Evolutionary conservation across 2,797 vertebrate species (phyloP), one percentile per base, ranked within the genome.

Genomic region (Pristis pectinata): DNA sequence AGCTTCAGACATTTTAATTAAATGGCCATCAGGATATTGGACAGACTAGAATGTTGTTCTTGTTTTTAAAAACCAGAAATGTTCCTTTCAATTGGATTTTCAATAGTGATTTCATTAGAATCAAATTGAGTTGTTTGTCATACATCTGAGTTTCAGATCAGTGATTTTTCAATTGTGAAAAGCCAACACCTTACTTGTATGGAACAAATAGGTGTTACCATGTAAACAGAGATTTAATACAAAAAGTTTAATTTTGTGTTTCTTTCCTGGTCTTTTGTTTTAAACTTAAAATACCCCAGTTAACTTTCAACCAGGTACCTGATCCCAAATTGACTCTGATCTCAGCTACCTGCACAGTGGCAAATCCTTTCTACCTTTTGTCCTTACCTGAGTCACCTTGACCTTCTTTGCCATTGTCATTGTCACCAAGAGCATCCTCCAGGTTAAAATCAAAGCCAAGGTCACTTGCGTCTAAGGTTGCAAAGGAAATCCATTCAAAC

Each of bases 401-500:
- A 94, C 70, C 70, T 49, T 67, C 27, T 27, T 53, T 94, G 44
- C 70, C 41, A n/a, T 76, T 56, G 70, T 94, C 70, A 34, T 94
- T 74, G 41, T 94, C 92, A n/a, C 94, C 92, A 56, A 94, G 27
- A 34, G 92, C 92, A 76, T 94, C 92, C 0, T 27, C 24, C 41
- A 94, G 44, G 44, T 94, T 30, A 34, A 89, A 61, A 30, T 89
- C 85, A 89, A 15, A 30, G 24, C 34, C 41, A 93, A 41, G 6
- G 1, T 19, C 70, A 74, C 27, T n/a, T 2, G 44, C 17, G 30
- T 76, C 70, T 94, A 53, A 30, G 72, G 44, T 1, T 49, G 44
- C 70, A 94, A 94, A 72, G 70, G 7, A 76, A 94, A 67, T 67
- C 19, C 59, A 41, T 91, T 91, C 59, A 91, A 91, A 67, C 61